Evolutionary conservation across 2,797 vertebrate species (phyloP), one percentile per base, ranked within the genome.

Genomic region (Pachyuromys duprasi): DNA sequence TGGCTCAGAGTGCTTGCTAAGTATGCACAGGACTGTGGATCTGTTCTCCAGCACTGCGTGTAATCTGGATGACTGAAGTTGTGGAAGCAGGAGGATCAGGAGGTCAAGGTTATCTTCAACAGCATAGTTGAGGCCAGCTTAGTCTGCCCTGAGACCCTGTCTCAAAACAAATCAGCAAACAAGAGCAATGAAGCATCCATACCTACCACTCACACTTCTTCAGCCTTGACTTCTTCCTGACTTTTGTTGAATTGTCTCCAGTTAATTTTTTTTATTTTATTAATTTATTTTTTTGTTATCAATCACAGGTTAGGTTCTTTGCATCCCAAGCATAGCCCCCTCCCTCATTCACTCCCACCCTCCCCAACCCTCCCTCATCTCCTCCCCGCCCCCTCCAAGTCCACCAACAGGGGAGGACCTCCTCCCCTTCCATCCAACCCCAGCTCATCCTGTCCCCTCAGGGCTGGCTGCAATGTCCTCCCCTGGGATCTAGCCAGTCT

Each of bases 231-330:
- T 62, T 79, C 94, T 79, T 97, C 93, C 63, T 83, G 55, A 97
- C 79, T 22, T 78, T 92, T 95, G 31, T 69, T 93, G n/a, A 91
- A 36, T 91, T 91, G 86, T 92, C 76, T 93, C 92, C n/a, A 70
- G 0, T 93, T 94, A 31, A 89, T 5, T 94, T 93, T 49, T 49
- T n/a, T n/a, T n/a, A n/a, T n/a, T n/a, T n/a, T n/a, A n/a, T n/a
- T n/a, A n/a, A n/a, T n/a, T n/a, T n/a, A n/a, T n/a, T n/a, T n/a
- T n/a, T n/a, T n/a, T n/a, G n/a, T n/a, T n/a, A n/a, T n/a, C n/a
- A n/a, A n/a, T n/a, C n/a, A n/a, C n/a, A n/a, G n/a, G n/a, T n/a
- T n/a, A n/a, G n/a, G n/a, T n/a, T n/a, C n/a, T n/a, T n/a, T n/a
- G n/a, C n/a, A n/a, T n/a, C n/a, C n/a, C n/a, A n/a, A n/a, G n/a